Evolutionary conservation across 2,888 invertebrate genomes (phyloP).

Genomic region (Alitta virens): DNA sequence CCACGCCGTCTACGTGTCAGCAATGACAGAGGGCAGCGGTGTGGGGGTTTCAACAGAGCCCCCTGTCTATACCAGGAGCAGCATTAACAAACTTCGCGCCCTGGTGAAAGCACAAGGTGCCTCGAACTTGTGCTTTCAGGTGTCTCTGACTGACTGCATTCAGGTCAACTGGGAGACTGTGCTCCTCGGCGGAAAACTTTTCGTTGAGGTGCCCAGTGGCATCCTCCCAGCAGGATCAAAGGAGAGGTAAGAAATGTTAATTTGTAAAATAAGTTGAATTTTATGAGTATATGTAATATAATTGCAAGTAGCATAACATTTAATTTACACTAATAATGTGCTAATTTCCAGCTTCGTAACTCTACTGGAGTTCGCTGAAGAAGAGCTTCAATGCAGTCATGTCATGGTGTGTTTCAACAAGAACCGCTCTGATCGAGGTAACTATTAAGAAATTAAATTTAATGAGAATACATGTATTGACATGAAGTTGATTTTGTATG

Average conservation of each 20-base stretch:
- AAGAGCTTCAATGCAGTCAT: slow-evolving; percentile 78
- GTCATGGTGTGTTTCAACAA: slow-evolving; percentile 80
- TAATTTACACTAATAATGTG: too few relatives aligned
- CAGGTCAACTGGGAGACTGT: slow-evolving; percentile 83
- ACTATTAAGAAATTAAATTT: slow-evolving; percentile 25
- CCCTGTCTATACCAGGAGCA: slow-evolving; percentile 61
- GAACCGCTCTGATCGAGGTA: slow-evolving; percentile 77
- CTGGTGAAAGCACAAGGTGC: slow-evolving; percentile 37
- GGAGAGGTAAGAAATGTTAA: slow-evolving; percentile 66
- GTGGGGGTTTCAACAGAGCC: slow-evolving; percentile 71
- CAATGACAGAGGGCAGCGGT: slow-evolving; percentile 70
- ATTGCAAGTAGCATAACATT: too few relatives aligned
- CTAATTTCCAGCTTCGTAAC: slow-evolving; percentile 75
- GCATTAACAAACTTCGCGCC: slow-evolving; percentile 7
- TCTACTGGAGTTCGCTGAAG: slow-evolving; percentile 92
- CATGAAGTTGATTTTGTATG: too few relatives aligned
- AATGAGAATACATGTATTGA: not conserved
- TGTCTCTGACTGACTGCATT: slow-evolving; percentile 42
- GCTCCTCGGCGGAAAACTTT: slow-evolving; percentile 72
- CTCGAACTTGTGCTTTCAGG: slow-evolving; percentile 45
- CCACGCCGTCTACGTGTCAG: slow-evolving; percentile 69
- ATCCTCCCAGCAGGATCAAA: slow-evolving; percentile 88
- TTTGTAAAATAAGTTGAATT: too few relatives aligned
- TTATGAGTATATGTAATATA: too few relatives aligned
- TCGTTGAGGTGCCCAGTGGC: slow-evolving; percentile 83